These are phyloP conservation scores for Epinephelus awoara DNA, from an alignment of 2,797 vertebrate genomes.

Conservation along the genomic window DNA sequence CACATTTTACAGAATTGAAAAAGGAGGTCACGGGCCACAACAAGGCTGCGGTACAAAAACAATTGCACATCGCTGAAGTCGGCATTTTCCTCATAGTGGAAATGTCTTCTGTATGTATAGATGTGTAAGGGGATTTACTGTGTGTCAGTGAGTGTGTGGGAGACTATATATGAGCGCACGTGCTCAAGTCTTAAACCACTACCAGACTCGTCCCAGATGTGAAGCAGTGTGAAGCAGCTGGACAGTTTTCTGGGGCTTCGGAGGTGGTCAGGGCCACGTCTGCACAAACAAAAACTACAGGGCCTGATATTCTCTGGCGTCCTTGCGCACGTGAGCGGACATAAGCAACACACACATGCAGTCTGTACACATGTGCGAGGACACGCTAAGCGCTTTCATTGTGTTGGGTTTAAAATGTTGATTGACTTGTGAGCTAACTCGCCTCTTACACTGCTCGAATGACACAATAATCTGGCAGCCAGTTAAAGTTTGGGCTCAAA, in stretches of 20 bases:
- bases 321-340: constrained; percentile 27
- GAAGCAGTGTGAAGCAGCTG: constrained; percentile 71
- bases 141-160: constrained; percentile 44
- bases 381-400: constrained; percentile 8
- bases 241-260: constrained; percentile 60
- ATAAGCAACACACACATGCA: background rate
- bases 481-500: constrained; percentile 8
- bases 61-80: constrained; percentile 70
- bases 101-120: constrained; percentile 72
- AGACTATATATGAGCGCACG: constrained; percentile 19
- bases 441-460: constrained; percentile 48
- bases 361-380: background rate
- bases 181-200: constrained; percentile 56
- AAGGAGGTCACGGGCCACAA: constrained; percentile 69
- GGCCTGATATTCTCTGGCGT: constrained; percentile 16
- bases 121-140: constrained; percentile 76
- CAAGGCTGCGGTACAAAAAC: constrained; percentile 71
- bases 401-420: constrained; percentile 41
- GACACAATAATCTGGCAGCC: constrained; percentile 51
- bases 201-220: constrained; percentile 78
- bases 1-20: constrained; percentile 65
- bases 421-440: constrained; percentile 40
- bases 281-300: constrained; percentile 58
- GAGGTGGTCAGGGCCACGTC: constrained; percentile 66
- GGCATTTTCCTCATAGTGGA: constrained; percentile 66